Evolutionary conservation across 2,797 vertebrate genomes (phyloP).

Genomic region (Hippopotamyrus pictus): DNA sequence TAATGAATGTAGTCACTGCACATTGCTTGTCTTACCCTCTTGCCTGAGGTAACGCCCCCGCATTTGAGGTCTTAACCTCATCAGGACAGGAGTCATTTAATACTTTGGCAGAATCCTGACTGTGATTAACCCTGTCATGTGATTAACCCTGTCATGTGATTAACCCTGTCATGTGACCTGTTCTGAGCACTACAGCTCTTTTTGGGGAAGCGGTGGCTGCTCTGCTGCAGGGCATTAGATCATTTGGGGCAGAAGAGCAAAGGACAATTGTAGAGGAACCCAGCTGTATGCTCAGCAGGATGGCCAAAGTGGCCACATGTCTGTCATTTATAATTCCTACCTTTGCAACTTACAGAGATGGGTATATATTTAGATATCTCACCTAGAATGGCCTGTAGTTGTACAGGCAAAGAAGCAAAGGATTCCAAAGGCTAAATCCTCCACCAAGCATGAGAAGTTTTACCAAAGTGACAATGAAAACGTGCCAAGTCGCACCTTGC

Average conservation of each 20-base stretch:
- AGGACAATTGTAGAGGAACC: neutral
- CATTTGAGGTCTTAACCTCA: neutral
- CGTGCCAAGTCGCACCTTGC: neutral
- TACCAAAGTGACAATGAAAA: neutral
- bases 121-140: conserved; percentile 10
- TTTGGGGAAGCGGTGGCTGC: neutral
- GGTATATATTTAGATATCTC: neutral
- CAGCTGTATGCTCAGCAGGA: neutral
- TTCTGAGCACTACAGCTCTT: neutral
- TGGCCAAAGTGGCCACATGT: neutral
- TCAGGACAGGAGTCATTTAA: neutral
- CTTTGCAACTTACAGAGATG: neutral
- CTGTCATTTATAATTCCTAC: conserved; percentile 1
- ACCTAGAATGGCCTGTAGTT: neutral
- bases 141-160: conserved; percentile 13
- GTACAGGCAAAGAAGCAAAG: neutral
- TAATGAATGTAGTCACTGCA: neutral
- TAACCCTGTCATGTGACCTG: conserved; percentile 8
- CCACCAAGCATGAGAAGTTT: neutral
- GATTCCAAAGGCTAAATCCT: neutral
- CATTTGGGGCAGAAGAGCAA: neutral
- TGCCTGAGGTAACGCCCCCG: neutral
- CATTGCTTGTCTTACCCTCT: neutral
- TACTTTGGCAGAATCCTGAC: neutral
- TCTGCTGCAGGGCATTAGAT: neutral